Base-by-base conservation (phyloP, 2,888 invertebrate species). In the Parasteatoda lunata region DNA sequence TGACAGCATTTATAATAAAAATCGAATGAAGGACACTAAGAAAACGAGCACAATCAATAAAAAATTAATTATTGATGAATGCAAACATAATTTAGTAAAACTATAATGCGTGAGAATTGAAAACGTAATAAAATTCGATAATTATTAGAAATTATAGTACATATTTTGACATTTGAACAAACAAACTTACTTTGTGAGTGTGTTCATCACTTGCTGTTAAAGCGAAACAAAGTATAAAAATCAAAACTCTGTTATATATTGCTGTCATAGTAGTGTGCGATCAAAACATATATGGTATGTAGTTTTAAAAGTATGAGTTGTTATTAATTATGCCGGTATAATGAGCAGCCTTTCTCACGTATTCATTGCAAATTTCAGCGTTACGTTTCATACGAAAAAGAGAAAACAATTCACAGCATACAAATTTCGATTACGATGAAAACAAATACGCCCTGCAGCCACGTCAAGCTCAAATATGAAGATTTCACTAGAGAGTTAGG, bases 171-270 rank as follows among this genome's bases (percentile, higher is more conserved):
- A 81, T 81, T 81, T 84, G 45, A 79, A 30, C 59, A 72, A 88
- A 76, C 66, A 77, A 89, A 94, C 95, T 94, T 93, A 95, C 95
- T 91, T 94, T 92, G 92, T 96, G 96, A 92, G 94, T 94, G 92
- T 96, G 96, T 93, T 96, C 96, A 92, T 96, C 96, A 76, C 93
- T 92, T 88, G 90, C 82, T 72, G 88, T 86, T 70, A 80, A 79
- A 49, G 76, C 70, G 70, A 88, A 88, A 78, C 84, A 84, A 76
- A 88, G 70, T 15, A 77, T n/a, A 66, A 88, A 68, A 72, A 78
- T 59, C 66, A 84, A 15, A 5, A 66, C 81, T 52, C 54, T 48
- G 30, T 4, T 47, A 15, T 65, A 15, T 15, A 81, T 45, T 45
- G 81, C 47, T 54, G 48, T 81, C 81, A 81, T 81, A 75, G 59